Base-by-base conservation (phyloP, 1,140 invertebrate genomes). In the Hetaerina americana region DNA sequence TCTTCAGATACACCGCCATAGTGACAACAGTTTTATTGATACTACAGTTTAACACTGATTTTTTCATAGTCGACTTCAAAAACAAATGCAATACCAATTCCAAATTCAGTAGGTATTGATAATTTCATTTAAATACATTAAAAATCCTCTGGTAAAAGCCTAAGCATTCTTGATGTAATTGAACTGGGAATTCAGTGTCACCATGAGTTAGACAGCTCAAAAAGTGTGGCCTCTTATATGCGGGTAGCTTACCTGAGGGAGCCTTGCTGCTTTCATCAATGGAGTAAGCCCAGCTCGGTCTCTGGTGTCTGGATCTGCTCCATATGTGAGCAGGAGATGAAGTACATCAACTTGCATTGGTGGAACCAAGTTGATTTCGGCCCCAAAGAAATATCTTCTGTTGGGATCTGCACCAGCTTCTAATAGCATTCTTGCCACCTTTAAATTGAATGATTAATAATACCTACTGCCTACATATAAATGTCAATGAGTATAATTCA, bases 361-460 rank as follows among this genome's bases (percentile, higher is more conserved):
- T 27, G 88, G 91, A 1, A 95, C 88, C 66, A 95, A 82, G 78
- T 95, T 95, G 71, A 96, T 93, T 81, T 96, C 93, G 0, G 92
- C 87, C 1, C 94, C 94, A 77, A 95, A 92, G 81, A 96, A 96
- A 78, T 94, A 94, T 12, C 82, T 77, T 82, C 87, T 92, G 81
- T 88, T 94, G 72, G 87, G 88, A 80, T 90, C 88, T 0, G 89
- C 89, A 0, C 89, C 89, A 72, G 89, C 86, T 76, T 91, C 89
- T 26, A 90, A 79, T 0, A 91, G 79, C 5, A 87, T 81, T 72
- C 84, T 83, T 1, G 88, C 88, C 26, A 92, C 92, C 1, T 91
- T 85, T 83, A 18, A 68, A 28, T n/a, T n/a, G 26, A n/a, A 68
- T 67, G 26, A 22, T 68, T 28, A 1, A 5, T 2, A 28, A 24